Base-by-base conservation (phyloP, 2,888 invertebrate species). In the Xylota sylvarum region DNA sequence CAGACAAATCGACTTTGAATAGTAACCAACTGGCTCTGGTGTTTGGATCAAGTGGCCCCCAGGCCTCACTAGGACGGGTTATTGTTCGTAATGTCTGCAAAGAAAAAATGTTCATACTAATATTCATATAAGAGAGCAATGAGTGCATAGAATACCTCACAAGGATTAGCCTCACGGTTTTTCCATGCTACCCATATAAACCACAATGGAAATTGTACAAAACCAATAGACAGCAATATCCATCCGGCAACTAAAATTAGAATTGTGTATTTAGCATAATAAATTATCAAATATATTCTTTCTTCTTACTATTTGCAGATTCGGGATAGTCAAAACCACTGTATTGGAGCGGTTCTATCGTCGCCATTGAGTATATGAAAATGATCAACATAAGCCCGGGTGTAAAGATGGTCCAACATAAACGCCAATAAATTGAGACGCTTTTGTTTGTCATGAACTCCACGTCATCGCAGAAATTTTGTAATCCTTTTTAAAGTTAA, bases 381-480 rank as follows among this genome's bases (percentile, higher is more conserved):
- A 97, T 96, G 0, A 94, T 90, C 6, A 95, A 91, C 93, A 97
- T 94, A 88, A 96, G 93, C 0, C 94, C 90, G 0, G 97, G 97
- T 6, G 96, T 96, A 65, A 96, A 93, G 43, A 96, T 70, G 0
- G 94, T 94, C 97, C 97, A 97, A 88, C 96, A 96, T 23, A 95
- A 79, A 60, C 96, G 94, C 97, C 97, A 97, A 90, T 96, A 97
- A 10, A 94, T 88, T 0, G 95, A 94, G 0, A 91, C 95, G 90
- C 94, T 94, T 17, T 93, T 93, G 23, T 95, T 94, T 88, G 96
- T 92, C 97, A 97, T 97, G 90, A 95, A 97, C 90, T 97, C 96
- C 48, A 97, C 92, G 90, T 97, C 97, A 64, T 94, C 92, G 88
- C 95, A 94, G 88, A 96, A 93, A 88, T 95, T 95, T 78, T 94